Base-by-base conservation (phyloP, 2,113 vertebrate species). In the Antigone vipio region DNA sequence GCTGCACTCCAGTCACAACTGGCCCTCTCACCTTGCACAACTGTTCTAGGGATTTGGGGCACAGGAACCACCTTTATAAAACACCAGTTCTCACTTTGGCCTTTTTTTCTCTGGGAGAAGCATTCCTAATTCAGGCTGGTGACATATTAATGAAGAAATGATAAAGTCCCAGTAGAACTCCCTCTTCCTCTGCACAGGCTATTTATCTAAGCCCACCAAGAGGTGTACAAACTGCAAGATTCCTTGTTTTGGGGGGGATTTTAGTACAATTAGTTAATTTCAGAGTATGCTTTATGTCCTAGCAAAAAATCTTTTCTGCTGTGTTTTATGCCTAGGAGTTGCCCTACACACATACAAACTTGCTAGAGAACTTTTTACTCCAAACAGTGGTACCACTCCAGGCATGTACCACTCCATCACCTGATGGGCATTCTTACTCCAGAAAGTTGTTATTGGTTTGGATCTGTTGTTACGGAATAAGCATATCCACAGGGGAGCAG, bases 1-100 rank as follows among this genome's bases (percentile, higher is more conserved):
- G 29, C 58, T 73, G 45, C 0, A 0, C 63, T 73, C 27, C 24
- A 60, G 30, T 22, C 32, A 44, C 32, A 68, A 7, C 0, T 32
- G 27, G 66, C 40, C 16, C 58, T 83, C 55, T 85, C n/a, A 60
- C 35, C 50, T 68, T 74, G 30, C 52, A 44, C 35, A 74, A 34
- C 9, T 24, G 32, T 30, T 66, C 22, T 40, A 52, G 16, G n/a
- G 20, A 59, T 82, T n/a, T 53, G 24, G 45, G 26, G 24, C 45
- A 87, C 49, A 86, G 47, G 16, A 76, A 16, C n/a, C 4, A 2
- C 16, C 59, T 77, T 62, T 24, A 22, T 80, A 47, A 85, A 88
- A 53, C 23, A 77, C 20, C 23, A 62, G 18, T 55, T 47, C 55
- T 88, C 52, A 52, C 76, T 88, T 69, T 80, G 59, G 55, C 56